Evolutionary conservation across 1,140 invertebrate genomes (phyloP).

Genomic region (Rhynchophorus ferrugineus): DNA sequence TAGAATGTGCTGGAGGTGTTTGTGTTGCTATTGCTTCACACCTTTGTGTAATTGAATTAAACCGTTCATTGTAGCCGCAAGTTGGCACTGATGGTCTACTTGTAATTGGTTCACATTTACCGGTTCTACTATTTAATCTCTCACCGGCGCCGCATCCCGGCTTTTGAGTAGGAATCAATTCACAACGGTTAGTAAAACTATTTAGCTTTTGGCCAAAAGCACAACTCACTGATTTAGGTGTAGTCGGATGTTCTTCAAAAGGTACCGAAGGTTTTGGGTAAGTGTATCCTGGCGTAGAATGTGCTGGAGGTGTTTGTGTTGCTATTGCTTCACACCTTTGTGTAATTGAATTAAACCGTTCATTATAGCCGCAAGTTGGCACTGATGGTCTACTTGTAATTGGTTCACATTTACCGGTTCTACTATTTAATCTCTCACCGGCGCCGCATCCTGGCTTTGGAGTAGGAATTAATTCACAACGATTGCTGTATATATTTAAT

Average conservation of each 20-base stretch:
- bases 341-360: neutral
- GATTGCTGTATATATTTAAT: neutral
- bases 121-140: neutral
- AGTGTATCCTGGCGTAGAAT: neutral
- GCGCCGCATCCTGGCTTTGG: neutral
- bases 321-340: neutral
- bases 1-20: conserved; percentile 3
- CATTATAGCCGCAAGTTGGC: conserved; percentile 1
- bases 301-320: neutral
- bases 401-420: conserved; percentile 2
- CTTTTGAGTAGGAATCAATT: neutral
- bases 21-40: conserved; percentile 7
- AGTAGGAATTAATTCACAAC: neutral
- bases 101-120: neutral
- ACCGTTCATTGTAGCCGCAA: neutral
- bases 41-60: neutral
- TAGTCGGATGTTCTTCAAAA: conserved; percentile 10
- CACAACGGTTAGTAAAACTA: conserved; percentile 7
- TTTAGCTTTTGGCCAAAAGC: conserved; percentile 9
- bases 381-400: conserved; percentile 3
- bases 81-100: neutral
- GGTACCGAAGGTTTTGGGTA: conserved; percentile 13
- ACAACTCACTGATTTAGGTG: conserved; percentile 3
- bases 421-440: neutral
- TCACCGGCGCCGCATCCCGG: neutral